These are phyloP conservation scores for Vireo griseus DNA, from an alignment of 2,797 vertebrate genomes.

Conservation along the genomic window DNA sequence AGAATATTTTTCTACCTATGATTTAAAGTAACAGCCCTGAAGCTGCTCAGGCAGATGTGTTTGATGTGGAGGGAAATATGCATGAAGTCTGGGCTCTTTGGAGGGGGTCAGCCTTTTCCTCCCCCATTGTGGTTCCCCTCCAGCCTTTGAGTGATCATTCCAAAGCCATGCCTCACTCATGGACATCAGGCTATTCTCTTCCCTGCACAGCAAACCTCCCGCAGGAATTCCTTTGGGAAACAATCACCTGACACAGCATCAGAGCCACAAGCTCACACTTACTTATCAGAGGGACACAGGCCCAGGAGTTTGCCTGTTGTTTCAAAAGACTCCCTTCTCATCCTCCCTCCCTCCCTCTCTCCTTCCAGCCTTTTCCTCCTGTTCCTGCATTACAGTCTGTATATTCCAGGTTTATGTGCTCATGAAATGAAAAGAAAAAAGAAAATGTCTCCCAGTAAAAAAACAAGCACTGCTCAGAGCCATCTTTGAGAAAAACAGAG, in stretches of 20 bases:
- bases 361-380: not conserved
- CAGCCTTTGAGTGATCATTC: fast-evolving
- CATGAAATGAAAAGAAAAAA: not conserved
- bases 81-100: not conserved
- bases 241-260: not conserved
- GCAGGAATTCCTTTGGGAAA: not conserved
- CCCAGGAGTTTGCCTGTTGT: not conserved
- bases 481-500: not conserved
- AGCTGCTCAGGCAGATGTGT: not conserved
- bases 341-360: not conserved
- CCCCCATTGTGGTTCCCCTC: fast-evolving
- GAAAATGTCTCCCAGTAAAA: not conserved
- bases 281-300: constrained; percentile 18
- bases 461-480: not conserved
- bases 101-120: not conserved
- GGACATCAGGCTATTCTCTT: fast-evolving
- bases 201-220: not conserved
- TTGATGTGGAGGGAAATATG: not conserved
- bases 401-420: not conserved
- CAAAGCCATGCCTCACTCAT: fast-evolving
- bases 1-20: not conserved
- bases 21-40: not conserved
- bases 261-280: not conserved
- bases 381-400: not conserved
- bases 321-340: not conserved